Percentiles rank a stretch among this genome's conserved stretches.
Evolutionary conservation across 2,113 vertebrate species (phyloP).

Genomic region (Urocitellus parryii): DNA sequence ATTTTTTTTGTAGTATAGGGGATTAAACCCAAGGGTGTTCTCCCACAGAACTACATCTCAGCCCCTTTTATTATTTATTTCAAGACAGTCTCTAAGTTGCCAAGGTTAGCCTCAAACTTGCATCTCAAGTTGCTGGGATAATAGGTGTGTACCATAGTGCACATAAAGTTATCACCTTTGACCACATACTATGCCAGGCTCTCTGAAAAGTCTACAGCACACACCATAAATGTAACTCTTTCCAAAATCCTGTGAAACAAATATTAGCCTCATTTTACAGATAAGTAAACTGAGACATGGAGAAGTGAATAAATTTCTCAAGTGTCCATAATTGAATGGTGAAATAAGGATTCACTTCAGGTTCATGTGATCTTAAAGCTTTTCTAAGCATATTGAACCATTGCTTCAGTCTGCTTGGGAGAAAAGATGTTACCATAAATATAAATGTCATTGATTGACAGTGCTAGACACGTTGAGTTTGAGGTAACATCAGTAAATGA

Average conservation of each 20-base stretch:
- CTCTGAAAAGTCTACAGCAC: neutral
- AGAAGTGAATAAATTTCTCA: neutral
- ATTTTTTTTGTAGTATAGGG: too few relatives aligned
- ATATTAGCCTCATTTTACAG: neutral
- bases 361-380: neutral
- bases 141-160: too few relatives aligned
- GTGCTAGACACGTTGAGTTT: neutral
- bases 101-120: too few relatives aligned
- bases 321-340: neutral
- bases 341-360: neutral
- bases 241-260: neutral
- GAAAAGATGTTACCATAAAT: constrained; percentile 7
- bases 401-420: neutral
- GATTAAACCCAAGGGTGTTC: too few relatives aligned
- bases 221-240: neutral
- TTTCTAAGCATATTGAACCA: neutral
- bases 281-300: neutral
- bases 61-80: too few relatives aligned
- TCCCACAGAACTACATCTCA: too few relatives aligned
- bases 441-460: neutral
- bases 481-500: neutral
- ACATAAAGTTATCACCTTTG: neutral
- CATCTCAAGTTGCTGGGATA: too few relatives aligned
- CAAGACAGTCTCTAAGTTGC: too few relatives aligned
- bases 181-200: neutral